A percentile compares a stretch with the other conserved stretches of the same genome.
phyloP scores from a whole-genome alignment of 2,888 invertebrate genomes.

The Mesodorylaimus sp. region DNA sequence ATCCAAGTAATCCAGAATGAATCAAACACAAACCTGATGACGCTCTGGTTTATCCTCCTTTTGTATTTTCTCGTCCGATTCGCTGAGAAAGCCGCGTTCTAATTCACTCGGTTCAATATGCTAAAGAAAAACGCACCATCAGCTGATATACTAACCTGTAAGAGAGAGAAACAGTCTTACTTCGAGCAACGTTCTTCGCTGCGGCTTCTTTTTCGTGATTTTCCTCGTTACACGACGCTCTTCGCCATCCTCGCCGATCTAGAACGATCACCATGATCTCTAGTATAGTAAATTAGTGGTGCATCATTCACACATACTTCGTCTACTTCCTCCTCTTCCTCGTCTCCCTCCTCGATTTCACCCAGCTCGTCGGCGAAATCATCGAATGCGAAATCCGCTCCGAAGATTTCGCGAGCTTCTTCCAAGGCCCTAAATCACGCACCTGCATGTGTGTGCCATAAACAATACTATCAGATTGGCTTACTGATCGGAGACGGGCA shows the following conservation, averaged over 20 bases:
- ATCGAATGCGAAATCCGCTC: slow-evolving; percentile 68
- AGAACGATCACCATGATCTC: no score
- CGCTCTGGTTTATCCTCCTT: slow-evolving; percentile 39
- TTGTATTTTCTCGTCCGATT: slow-evolving; percentile 63
- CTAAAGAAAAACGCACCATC: slow-evolving; percentile 16
- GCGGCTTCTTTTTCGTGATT: not conserved
- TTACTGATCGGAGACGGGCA: slow-evolving; percentile 1
- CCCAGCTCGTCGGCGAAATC: slow-evolving; percentile 35
- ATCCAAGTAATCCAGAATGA: not conserved
- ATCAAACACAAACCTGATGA: slow-evolving; percentile 29
- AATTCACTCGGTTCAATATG: slow-evolving; percentile 77
- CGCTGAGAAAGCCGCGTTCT: slow-evolving; percentile 84
- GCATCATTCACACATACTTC: no score
- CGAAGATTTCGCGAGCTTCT: slow-evolving; percentile 95
- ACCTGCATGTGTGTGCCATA: not conserved
- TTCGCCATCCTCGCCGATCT: no score
- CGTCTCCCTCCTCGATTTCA: slow-evolving; percentile 23
- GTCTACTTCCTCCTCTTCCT: slow-evolving; percentile 49
- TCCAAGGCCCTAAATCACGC: slow-evolving; percentile 17
- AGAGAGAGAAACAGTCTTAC: not conserved
- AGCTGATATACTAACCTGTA: not conserved
- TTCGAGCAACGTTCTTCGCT: not conserved
- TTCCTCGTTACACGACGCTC: not conserved
- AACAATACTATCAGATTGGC: not conserved
- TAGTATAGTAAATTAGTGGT: no score